Percentiles rank a stretch among this genome's conserved stretches.
Conservation (phyloP, 2,797 vertebrate species). For the Anisognathus igniventris region DNA sequence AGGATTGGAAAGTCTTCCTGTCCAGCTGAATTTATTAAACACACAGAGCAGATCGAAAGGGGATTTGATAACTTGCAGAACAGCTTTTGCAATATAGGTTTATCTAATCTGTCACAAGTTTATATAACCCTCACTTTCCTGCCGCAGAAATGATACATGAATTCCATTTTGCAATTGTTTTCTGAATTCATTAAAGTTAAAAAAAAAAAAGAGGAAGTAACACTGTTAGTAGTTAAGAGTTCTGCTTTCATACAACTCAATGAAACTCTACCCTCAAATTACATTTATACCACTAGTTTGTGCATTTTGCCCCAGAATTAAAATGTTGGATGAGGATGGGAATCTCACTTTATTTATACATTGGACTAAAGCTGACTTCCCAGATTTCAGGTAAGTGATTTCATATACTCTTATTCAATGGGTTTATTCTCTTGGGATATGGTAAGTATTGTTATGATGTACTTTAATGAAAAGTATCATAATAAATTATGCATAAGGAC, state of each 20-base stretch:
- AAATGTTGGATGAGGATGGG: neutral
- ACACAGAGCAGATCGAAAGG: neutral
- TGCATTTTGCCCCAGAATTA: neutral
- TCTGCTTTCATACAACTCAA: neutral
- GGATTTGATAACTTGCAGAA: neutral
- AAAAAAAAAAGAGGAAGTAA: neutral
- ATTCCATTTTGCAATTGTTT: neutral
- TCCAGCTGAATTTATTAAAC: neutral
- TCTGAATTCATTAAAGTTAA: neutral
- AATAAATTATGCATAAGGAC: neutral
- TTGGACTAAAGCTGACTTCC: neutral
- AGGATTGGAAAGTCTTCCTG: rapidly evolving
- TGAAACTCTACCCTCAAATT: neutral
- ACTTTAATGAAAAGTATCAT: neutral
- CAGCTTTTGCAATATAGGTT: neutral
- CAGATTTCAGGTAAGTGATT: neutral
- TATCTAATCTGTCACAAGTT: neutral
- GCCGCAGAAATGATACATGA: neutral
- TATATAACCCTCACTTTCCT: neutral
- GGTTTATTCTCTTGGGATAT: neutral
- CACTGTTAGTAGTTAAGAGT: neutral
- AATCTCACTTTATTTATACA: neutral
- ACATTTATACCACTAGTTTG: neutral
- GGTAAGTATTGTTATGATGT: neutral
- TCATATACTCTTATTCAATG: neutral